Conservation (phyloP, 1,140 invertebrate genomes). For the Drosophila watanabei region DNA sequence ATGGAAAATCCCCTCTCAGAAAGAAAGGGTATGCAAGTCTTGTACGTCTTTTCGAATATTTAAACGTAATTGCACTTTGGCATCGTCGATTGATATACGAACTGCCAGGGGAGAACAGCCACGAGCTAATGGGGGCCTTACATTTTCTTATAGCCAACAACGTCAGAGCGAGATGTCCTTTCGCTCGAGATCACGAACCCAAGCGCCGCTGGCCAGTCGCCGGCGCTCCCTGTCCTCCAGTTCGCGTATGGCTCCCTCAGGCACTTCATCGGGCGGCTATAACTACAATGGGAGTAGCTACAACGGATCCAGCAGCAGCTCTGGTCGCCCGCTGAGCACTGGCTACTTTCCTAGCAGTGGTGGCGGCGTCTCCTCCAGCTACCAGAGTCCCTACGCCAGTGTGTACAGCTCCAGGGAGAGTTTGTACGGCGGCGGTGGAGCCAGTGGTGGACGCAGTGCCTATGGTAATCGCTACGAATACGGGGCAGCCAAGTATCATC, state of each 20-base stretch:
- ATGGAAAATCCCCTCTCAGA: conserved; percentile 1
- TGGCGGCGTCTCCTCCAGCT: conserved; percentile 39
- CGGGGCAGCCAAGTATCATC: conserved; percentile 53
- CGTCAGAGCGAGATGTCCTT: conserved; percentile 75
- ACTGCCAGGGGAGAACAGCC: conserved; percentile 18
- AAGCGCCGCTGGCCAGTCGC: conserved; percentile 70
- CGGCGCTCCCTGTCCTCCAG: conserved; percentile 81
- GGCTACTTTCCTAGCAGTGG: conserved; percentile 69
- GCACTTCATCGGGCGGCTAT: conserved; percentile 43
- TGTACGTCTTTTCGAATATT: conserved; percentile 28
- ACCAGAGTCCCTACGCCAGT: conserved; percentile 82
- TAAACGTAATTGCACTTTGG: conserved; percentile 63
- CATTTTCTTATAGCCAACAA: conserved; percentile 13
- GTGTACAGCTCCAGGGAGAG: conserved; percentile 79
- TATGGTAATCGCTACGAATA: conserved; percentile 78
- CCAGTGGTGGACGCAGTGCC: conserved; percentile 11
- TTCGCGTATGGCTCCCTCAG: conserved; percentile 57
- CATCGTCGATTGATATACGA: conserved; percentile 53
- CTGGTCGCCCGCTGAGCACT: conserved; percentile 70
- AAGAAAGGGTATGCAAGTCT: conserved; percentile 17
- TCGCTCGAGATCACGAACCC: conserved; percentile 82
- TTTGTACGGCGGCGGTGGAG: conserved; percentile 69
- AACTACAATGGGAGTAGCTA: conserved; percentile 72
- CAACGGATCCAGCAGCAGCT: conserved; percentile 58
- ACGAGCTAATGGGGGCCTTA: conserved; percentile 19